phyloP scores from a whole-genome alignment of 2,113 vertebrate genomes.

The Aphyosemion australe region DNA sequence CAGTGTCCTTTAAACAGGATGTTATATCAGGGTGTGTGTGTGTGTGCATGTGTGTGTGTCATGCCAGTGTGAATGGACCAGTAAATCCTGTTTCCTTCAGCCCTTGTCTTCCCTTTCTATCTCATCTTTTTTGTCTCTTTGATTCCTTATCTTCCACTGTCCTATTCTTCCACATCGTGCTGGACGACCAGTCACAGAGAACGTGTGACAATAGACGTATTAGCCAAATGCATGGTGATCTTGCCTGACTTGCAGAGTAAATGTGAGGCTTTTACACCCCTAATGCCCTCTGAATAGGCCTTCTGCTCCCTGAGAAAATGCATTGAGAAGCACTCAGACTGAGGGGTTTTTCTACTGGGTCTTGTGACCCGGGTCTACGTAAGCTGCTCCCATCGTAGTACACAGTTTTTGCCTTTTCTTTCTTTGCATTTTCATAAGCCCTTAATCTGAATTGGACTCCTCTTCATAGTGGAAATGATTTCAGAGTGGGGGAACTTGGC shows the following conservation, averaged over 20 bases:
- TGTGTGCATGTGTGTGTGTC: constrained; percentile 8
- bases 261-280: constrained; percentile 56
- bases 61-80: constrained; percentile 34
- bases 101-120: constrained; percentile 40
- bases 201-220: constrained; percentile 65
- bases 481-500: constrained; percentile 36
- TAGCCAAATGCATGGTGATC: constrained; percentile 62
- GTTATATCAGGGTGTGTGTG: not conserved
- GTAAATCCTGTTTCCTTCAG: constrained; percentile 43
- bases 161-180: constrained; percentile 19
- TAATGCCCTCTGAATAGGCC: constrained; percentile 65
- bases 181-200: constrained; percentile 48
- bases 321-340: constrained; percentile 45
- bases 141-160: constrained; percentile 46
- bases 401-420: constrained; percentile 17
- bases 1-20: constrained; percentile 12
- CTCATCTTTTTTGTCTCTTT: constrained; percentile 58
- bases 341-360: constrained; percentile 51
- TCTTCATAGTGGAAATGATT: constrained; percentile 55
- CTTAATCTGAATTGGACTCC: constrained; percentile 66
- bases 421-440: constrained; percentile 51
- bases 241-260: constrained; percentile 56
- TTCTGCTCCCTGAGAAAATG: constrained; percentile 49
- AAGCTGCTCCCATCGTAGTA: constrained; percentile 31
- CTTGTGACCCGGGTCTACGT: constrained; percentile 44